Evolutionary conservation across 2,888 invertebrate species (phyloP), one percentile per base, ranked within the genome.

Genomic region (Tinea pellionella): DNA sequence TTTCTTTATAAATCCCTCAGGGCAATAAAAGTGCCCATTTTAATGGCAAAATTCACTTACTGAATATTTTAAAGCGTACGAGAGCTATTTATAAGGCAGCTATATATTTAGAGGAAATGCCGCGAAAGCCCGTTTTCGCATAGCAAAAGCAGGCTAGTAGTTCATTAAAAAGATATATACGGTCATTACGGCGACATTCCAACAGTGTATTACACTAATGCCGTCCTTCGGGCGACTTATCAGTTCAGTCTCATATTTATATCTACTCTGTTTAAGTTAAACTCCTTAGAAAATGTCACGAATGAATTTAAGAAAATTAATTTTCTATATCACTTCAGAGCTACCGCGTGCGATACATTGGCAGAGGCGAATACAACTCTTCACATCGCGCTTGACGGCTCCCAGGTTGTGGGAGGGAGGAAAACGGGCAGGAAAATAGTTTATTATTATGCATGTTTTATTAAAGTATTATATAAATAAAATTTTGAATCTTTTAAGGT

Each of bases 121-220:
- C 71, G 68, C 67, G 66, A 65, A 68, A 70, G 71, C 71, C 69
- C 71, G 70, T 77, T 77, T 75, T 73, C 73, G 72, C 75, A 74
- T 77, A 74, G 71, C 71, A 71, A 73, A 59, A 59, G 70, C 73
- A 72, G 71, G 69, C 72, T 73, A 78, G 72, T 75, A 72, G 81
- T 81, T 83, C 80, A 83, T 84, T 85, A 79, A 79, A 80, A 77
- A 82, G 82, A 84, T 80, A 77, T 80, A 84, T 82, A 71, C 70
- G 77, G 78, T 78, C 78, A 84, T 85, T 80, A 81, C 66, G 71
- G 64, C 67, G 75, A 78, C 77, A 76, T 78, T 77, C 67, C 68
- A 64, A 72, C 70, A 66, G 69, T 68, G 68, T 71, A 75, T 74
- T 74, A 74, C 67, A 66, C 68, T 78, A 77, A 76, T 74, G 71